Percentiles rank a stretch among this genome's conserved stretches.
phyloP scores from a whole-genome alignment of 2,113 vertebrate genomes.

The Neoarius graeffei region DNA sequence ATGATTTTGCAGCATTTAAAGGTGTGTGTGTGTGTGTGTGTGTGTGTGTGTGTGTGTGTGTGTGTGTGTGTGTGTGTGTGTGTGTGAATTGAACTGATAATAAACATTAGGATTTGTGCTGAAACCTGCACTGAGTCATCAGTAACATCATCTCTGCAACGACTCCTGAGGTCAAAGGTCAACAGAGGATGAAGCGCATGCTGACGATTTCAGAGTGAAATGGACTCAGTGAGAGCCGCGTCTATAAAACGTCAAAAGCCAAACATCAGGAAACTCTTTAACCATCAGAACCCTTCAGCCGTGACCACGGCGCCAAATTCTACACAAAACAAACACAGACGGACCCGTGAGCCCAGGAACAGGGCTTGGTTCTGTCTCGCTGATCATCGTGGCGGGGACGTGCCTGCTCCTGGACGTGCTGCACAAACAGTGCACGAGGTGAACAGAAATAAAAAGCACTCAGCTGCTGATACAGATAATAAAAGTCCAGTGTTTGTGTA shows the following conservation, averaged over 20 bases:
- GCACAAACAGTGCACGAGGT: neutral
- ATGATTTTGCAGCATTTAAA: neutral
- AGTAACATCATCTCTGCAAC: conserved; percentile 5
- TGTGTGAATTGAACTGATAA: too few relatives aligned
- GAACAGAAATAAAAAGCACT: neutral
- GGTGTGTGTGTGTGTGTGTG: too few relatives aligned
- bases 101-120: too few relatives aligned
- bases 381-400: neutral
- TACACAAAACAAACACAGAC: neutral
- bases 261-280: neutral
- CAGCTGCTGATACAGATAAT: conserved; percentile 2
- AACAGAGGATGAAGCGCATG: neutral
- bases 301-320: neutral
- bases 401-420: neutral
- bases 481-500: conserved; percentile 6
- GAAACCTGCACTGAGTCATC: neutral
- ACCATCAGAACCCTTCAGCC: neutral
- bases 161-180: conserved; percentile 5
- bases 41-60: too few relatives aligned
- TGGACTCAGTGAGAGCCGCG: neutral
- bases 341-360: neutral
- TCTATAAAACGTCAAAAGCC: neutral
- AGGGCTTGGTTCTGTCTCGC: too few relatives aligned
- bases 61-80: too few relatives aligned
- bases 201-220: neutral